phyloP scores from a whole-genome alignment of 2,888 invertebrate genomes.

The Phalangium opilio region DNA sequence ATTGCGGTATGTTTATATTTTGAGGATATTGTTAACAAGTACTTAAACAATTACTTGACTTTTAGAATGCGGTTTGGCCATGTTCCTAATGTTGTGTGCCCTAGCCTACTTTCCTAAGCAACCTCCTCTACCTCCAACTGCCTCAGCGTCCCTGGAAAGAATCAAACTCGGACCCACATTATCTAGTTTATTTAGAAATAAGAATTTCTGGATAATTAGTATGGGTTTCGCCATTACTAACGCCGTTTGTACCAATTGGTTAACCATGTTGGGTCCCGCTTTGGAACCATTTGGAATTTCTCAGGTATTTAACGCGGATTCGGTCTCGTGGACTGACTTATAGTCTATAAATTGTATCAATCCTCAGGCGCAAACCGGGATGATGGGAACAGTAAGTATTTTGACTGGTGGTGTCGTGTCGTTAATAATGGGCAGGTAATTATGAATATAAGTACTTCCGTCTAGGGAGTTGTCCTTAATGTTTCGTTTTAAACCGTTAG shows the following conservation, averaged over 20 bases:
- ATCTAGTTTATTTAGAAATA: neutral
- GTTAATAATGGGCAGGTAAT: neutral
- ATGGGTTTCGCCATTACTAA: constrained; percentile 4
- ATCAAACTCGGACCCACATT: neutral
- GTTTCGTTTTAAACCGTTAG: neutral
- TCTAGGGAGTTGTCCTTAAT: neutral
- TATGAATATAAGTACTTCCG: neutral
- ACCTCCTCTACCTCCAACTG: constrained; percentile 4
- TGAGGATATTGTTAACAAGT: no score
- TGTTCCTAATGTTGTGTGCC: no score
- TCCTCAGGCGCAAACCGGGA: neutral
- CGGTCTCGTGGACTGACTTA: no score
- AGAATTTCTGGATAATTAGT: constrained; percentile 1
- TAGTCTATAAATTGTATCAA: neutral
- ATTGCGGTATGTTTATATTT: no score
- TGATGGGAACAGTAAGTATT: neutral
- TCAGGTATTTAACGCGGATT: no score
- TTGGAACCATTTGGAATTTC: neutral
- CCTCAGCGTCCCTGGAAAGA: constrained; percentile 1
- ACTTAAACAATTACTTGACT: no score
- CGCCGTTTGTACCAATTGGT: neutral
- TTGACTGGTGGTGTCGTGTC: neutral
- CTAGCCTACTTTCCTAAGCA: neutral
- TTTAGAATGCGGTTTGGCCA: no score
- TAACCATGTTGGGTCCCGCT: neutral